A percentile compares a stretch with the other conserved stretches of the same genome.
Conservation (phyloP, 2,113 vertebrate genomes). For the Apodemus sylvaticus region DNA sequence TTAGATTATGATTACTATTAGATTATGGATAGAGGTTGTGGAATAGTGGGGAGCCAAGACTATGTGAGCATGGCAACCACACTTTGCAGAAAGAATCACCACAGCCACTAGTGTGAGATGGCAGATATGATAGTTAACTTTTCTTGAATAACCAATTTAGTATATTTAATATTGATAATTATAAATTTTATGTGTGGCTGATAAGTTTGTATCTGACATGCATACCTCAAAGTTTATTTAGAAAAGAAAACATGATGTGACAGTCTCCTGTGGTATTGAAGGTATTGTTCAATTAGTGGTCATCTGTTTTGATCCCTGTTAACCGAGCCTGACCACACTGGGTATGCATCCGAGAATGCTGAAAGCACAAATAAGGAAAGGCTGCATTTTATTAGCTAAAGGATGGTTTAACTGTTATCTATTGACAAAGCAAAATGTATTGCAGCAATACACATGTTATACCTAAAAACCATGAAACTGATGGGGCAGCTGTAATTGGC, state of each 20-base stretch:
- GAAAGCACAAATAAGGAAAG: not conserved
- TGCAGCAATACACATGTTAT: not conserved
- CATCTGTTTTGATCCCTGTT: not conserved
- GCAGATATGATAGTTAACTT: not conserved
- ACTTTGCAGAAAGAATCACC: too few species aligned
- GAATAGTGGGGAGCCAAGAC: accelerated
- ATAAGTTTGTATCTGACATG: too few species aligned
- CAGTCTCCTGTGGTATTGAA: not conserved
- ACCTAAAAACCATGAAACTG: not conserved
- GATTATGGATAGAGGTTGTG: not conserved
- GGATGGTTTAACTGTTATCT: not conserved
- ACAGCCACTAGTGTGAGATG: too few species aligned
- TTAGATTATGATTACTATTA: not conserved
- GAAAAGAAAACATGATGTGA: not conserved
- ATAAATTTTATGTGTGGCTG: not conserved
- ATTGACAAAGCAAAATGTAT: not conserved
- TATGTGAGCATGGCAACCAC: not conserved
- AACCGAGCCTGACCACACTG: not conserved
- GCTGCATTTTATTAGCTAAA: not conserved
- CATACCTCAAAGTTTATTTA: not conserved
- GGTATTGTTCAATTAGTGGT: not conserved
- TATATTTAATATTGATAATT: not conserved
- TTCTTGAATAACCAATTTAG: not conserved
- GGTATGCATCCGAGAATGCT: not conserved
- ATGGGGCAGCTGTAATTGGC: not conserved